Base-by-base conservation (phyloP, 2,888 invertebrate species). In the Luperina nickerlii region DNA sequence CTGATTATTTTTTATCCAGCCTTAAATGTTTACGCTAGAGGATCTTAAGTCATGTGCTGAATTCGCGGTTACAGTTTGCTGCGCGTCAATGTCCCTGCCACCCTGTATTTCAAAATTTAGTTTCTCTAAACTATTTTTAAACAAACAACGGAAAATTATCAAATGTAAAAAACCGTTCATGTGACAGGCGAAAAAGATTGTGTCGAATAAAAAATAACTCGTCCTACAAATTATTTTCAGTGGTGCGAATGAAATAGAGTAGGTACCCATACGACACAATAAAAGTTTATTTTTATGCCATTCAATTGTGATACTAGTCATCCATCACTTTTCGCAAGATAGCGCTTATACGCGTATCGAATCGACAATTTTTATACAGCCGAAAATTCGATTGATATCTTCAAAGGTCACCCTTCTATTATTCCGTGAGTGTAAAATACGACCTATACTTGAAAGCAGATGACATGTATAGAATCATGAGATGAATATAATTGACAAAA, bases 251-350 rank as follows among this genome's bases (percentile, higher is more conserved):
- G 20, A 77, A 77, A 51, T 24, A 27, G 2, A 69, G 15, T n/a
- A n/a, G n/a, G n/a, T 45, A 51, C 18, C 11, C n/a, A 38, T 32
- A 27, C 13, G 2, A 20, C 20, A 62, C 13, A 72, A 32, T 11
- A 67, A 51, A 74, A 68, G 38, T 79, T 27, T 82, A 71, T 86
- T 67, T 70, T 74, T 60, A 62, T 82, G 42, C 48, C 32, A 83
- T 77, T 74, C 67, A 62, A 66, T 77, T 65, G 83, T 84, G 48
- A 66, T 71, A 86, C 32, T 18, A 73, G 57, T 42, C 51, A 65
- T 84, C 65, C 45, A 74, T 84, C 83, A 76, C 42, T 69, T 48
- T 66, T 24, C n/a, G 54, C 38, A 65, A 63, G 67, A 63, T 74
- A 74, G 38, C 77, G 76, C 51, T 38, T 62, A 60, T 45, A 72